Evolutionary conservation across 2,888 invertebrate species (phyloP).

Genomic region (Seira ritae): DNA sequence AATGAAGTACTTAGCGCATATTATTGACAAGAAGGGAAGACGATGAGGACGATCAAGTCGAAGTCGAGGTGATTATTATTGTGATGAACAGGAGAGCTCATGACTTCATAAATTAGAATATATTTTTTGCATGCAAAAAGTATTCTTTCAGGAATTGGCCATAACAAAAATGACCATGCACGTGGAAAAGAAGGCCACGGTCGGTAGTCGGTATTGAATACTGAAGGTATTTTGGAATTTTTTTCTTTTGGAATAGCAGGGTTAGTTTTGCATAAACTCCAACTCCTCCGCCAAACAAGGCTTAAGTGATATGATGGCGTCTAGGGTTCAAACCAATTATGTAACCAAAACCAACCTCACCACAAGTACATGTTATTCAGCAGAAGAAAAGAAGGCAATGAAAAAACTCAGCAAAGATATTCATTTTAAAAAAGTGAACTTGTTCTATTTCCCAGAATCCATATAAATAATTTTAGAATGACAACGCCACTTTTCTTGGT

Average conservation of each 20-base stretch:
- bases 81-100: background rate
- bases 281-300: background rate
- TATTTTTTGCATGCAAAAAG: background rate
- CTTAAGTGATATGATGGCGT: background rate
- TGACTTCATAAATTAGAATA: background rate
- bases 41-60: constrained; percentile 21
- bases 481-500: constrained; percentile 45
- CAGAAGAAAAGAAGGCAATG: background rate
- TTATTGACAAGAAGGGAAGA: constrained; percentile 22
- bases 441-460: constrained; percentile 12
- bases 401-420: too few species aligned
- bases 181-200: constrained; percentile 62
- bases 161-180: background rate
- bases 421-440: too few species aligned
- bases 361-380: background rate
- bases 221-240: background rate
- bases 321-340: constrained; percentile 11
- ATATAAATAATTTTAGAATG: constrained; percentile 34
- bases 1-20: constrained; percentile 14
- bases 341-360: background rate
- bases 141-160: background rate
- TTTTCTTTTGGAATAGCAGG: too few species aligned
- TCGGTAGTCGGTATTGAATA: constrained; percentile 2
- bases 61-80: background rate
- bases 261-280: background rate